These are phyloP conservation scores for Netelia inedita DNA, from an alignment of 2,888 invertebrate genomes.

Conservation along the genomic window DNA sequence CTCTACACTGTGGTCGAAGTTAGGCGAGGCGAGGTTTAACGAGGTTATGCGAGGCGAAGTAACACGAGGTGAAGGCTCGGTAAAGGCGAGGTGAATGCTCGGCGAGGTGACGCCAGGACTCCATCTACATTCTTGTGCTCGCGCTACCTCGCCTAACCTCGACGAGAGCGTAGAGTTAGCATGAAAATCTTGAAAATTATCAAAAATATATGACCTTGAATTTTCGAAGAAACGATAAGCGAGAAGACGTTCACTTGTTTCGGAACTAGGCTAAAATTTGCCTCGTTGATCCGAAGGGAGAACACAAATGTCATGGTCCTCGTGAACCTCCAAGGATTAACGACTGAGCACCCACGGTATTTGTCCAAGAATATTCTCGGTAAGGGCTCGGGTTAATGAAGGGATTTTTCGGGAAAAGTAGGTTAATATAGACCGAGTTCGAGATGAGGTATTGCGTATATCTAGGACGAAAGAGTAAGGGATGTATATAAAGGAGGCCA, in stretches of 20 bases:
- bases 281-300: constrained; percentile 26
- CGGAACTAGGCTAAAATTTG: not conserved
- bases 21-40: too few relatives aligned
- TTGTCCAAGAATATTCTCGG: constrained; percentile 35
- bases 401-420: constrained; percentile 54
- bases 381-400: constrained; percentile 35
- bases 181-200: not conserved
- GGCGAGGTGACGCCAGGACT: too few relatives aligned
- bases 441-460: constrained; percentile 49
- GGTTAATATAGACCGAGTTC: constrained; percentile 48
- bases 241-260: not conserved
- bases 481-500: not conserved
- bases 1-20: too few relatives aligned
- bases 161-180: too few relatives aligned
- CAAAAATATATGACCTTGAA: not conserved
- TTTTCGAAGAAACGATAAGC: not conserved
- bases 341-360: constrained; percentile 33
- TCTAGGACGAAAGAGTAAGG: constrained; percentile 44
- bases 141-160: too few relatives aligned
- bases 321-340: constrained; percentile 53
- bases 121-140: too few relatives aligned
- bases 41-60: too few relatives aligned
- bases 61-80: too few relatives aligned
- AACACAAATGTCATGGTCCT: constrained; percentile 5
- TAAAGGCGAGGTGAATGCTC: too few relatives aligned